These are phyloP conservation scores for Lycorma delicatula DNA, from an alignment of 1,140 invertebrate species.

Conservation along the genomic window DNA sequence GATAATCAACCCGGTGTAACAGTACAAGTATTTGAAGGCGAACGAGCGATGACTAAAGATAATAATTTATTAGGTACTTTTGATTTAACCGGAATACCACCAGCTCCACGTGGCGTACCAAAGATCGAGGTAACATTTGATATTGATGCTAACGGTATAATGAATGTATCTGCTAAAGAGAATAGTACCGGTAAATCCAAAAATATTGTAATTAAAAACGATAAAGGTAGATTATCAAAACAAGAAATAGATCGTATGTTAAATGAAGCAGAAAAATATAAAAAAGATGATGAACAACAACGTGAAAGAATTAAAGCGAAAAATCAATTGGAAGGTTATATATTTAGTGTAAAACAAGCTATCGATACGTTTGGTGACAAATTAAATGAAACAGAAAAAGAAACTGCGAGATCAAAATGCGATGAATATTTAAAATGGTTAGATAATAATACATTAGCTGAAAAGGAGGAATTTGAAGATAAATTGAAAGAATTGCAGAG, in stretches of 20 bases:
- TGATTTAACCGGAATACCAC: constrained; percentile 56
- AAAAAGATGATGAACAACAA: constrained; percentile 47
- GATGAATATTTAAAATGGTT: constrained; percentile 49
- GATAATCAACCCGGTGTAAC: constrained; percentile 65
- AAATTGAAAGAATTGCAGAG: constrained; percentile 45
- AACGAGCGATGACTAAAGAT: constrained; percentile 54
- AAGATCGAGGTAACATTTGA: constrained; percentile 48
- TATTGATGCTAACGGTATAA: constrained; percentile 59
- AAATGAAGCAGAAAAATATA: constrained; percentile 55
- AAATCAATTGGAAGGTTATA: constrained; percentile 61
- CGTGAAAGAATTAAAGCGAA: constrained; percentile 49
- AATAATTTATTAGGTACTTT: constrained; percentile 75
- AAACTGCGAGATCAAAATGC: constrained; percentile 40
- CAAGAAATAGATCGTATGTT: constrained; percentile 54
- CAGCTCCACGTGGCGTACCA: constrained; percentile 44
- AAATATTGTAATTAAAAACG: constrained; percentile 48
- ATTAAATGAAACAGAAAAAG: constrained; percentile 35
- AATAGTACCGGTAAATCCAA: constrained; percentile 44
- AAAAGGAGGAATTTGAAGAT: constrained; percentile 53
- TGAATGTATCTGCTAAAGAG: constrained; percentile 51
- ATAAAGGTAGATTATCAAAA: constrained; percentile 46
- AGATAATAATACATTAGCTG: constrained; percentile 49
- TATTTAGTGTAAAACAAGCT: constrained; percentile 56
- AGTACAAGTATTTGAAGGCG: constrained; percentile 63
- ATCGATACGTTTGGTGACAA: constrained; percentile 36